Conservation (phyloP, 2,113 vertebrate species). For the Phodopus roborovskii region DNA sequence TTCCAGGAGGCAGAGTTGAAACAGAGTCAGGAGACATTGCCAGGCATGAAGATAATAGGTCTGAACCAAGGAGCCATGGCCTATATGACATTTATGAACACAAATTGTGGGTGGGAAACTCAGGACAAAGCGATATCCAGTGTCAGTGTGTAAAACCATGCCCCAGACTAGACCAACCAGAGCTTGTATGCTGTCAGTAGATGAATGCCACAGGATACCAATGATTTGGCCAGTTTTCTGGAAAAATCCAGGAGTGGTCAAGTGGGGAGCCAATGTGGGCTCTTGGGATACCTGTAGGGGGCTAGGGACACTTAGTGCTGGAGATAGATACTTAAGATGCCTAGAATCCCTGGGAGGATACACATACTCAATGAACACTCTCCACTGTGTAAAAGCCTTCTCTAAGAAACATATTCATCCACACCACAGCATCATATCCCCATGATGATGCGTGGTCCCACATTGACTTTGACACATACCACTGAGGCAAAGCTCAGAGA, state of each 20-base stretch:
- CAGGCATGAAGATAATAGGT: background rate
- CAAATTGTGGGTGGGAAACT: background rate
- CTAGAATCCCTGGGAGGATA: background rate
- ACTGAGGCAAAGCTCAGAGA: background rate
- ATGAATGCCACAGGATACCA: background rate
- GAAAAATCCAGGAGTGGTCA: background rate
- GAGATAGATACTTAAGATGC: background rate
- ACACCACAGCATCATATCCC: background rate
- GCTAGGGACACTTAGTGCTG: background rate
- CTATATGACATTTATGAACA: background rate
- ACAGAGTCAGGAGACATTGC: background rate
- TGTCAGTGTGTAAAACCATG: background rate
- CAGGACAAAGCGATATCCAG: background rate
- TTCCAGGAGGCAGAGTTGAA: background rate
- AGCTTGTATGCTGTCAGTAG: background rate
- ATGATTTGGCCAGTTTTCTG: background rate
- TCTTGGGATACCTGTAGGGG: background rate
- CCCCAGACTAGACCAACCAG: background rate
- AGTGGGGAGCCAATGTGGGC: background rate
- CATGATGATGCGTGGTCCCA: accelerated
- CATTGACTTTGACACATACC: background rate
- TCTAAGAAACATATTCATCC: background rate
- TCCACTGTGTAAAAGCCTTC: background rate
- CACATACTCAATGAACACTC: background rate
- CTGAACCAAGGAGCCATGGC: background rate